Conservation (phyloP, 2,888 invertebrate genomes). For the Carabus problematicus region DNA sequence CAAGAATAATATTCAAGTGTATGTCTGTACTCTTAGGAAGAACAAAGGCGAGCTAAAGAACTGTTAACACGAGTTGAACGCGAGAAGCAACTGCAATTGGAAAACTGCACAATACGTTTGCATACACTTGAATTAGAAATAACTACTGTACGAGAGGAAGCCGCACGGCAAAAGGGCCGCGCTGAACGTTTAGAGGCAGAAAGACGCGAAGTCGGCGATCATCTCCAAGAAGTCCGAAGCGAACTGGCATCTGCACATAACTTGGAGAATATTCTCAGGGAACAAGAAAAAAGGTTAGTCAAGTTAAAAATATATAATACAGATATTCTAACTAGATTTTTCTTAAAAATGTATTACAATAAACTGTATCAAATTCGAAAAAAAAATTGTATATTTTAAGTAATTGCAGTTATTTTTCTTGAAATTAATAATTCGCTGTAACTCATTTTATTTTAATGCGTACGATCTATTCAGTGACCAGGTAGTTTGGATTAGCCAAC, state of each 20-base stretch:
- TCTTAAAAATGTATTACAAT: too few species aligned
- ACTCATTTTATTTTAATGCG: too few species aligned
- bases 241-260: conserved; percentile 63
- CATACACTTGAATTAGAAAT: conserved; percentile 74
- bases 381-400: too few species aligned
- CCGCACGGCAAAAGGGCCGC: conserved; percentile 67
- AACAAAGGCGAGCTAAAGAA: conserved; percentile 86
- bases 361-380: too few species aligned
- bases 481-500: too few species aligned
- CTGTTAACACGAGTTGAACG: conserved; percentile 82
- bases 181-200: conserved; percentile 69
- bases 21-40: too few species aligned
- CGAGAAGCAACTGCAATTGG: conserved; percentile 79
- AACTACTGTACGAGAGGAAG: conserved; percentile 70
- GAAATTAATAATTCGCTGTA: too few species aligned
- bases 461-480: too few species aligned
- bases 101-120: conserved; percentile 76
- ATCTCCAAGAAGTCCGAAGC: conserved; percentile 64
- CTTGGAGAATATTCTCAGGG: conserved; percentile 53
- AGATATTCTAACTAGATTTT: too few species aligned
- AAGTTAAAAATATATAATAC: too few species aligned
- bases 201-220: conserved; percentile 63
- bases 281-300: conserved; percentile 57
- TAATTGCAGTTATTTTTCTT: too few species aligned
- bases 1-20: too few species aligned